Base-by-base conservation (phyloP, 2,113 vertebrate genomes). In the Phycodurus eques region DNA sequence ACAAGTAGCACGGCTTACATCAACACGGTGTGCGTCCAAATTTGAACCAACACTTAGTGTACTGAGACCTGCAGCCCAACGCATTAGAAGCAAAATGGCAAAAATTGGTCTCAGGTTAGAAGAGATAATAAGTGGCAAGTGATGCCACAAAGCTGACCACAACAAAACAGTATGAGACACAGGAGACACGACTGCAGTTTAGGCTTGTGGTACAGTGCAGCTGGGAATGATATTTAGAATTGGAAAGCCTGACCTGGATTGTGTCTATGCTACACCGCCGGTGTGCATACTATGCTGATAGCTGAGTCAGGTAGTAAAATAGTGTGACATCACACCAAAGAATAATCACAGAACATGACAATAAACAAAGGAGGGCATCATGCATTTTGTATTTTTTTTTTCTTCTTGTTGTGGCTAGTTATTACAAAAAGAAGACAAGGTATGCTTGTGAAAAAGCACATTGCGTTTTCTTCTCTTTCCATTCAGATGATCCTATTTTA, bases 131-230 rank as follows among this genome's bases (percentile, higher is more conserved):
- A 57, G 56, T 27, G 56, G 13, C 2, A 27, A 13, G 56, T 57
- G 56, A 9, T 27, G 56, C n/a, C 56, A 67, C 65, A 54, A 59
- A 75, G 68, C 72, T 4, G 8, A 5, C 49, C 70, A 75, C 49
- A 77, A 47, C 47, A 71, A 22, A 71, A 47, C 57, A 64, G 68
- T 60, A 56, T 12, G 39, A 59, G 12, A 15, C n/a, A 8, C 15
- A 72, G 46, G 74, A 47, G 35, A 49, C 44, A 27, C 8, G 20
- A 56, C 59, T 56, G 57, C 3, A 31, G 62, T 22, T 42, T 4
- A 33, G 39, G 51, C 17, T 39, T 15, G 33, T 69, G 33, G 51
- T 17, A 13, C 35, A 47, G 39, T 6, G 11, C 57, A 33, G 57
- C 17, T 51, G 49, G 49, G 15, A 51, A 51, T 22, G 53, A 8